Percentiles rank a stretch among this genome's conserved stretches.
phyloP scores from a whole-genome alignment of 2,888 invertebrate species.

The Ellobium chinense region DNA sequence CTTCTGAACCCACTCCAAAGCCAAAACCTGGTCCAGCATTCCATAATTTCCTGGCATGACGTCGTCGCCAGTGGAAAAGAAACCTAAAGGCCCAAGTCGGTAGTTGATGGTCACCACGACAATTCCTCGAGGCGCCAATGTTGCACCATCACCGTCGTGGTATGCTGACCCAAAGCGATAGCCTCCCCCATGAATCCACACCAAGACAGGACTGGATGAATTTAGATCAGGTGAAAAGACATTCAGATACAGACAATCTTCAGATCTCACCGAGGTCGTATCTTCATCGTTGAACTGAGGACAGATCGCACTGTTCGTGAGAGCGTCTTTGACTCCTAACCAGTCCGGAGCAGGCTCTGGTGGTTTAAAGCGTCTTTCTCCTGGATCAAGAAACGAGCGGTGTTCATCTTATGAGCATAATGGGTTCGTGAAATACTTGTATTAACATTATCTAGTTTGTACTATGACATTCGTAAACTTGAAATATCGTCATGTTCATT shows the following conservation, averaged over 20 bases:
- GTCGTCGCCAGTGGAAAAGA: slow-evolving; percentile 31
- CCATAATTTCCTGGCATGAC: slow-evolving; percentile 42
- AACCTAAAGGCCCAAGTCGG: background rate
- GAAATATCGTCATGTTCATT: no score
- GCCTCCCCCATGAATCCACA: slow-evolving; percentile 16
- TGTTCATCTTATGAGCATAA: no score
- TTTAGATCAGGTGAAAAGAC: slow-evolving; percentile 19
- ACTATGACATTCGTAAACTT: no score
- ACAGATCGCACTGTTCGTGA: slow-evolving; percentile 2
- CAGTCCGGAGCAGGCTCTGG: slow-evolving; percentile 8
- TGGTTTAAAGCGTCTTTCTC: background rate
- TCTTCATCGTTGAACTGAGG: background rate
- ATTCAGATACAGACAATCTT: slow-evolving; percentile 35
- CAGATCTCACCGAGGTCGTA: background rate
- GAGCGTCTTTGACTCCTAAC: background rate
- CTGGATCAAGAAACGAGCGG: no score
- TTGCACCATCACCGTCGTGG: slow-evolving; percentile 16
- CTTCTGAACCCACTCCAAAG: slow-evolving; percentile 23
- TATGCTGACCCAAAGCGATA: background rate
- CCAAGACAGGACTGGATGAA: slow-evolving; percentile 13
- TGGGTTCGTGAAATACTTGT: no score
- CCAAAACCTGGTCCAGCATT: slow-evolving; percentile 31
- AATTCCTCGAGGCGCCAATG: background rate
- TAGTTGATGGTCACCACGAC: slow-evolving; percentile 14
- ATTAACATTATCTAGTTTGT: no score